Evolutionary conservation across 1,140 invertebrate species (phyloP), one percentile per base, ranked within the genome.

Genomic region (Aphaenogaster rudis): DNA sequence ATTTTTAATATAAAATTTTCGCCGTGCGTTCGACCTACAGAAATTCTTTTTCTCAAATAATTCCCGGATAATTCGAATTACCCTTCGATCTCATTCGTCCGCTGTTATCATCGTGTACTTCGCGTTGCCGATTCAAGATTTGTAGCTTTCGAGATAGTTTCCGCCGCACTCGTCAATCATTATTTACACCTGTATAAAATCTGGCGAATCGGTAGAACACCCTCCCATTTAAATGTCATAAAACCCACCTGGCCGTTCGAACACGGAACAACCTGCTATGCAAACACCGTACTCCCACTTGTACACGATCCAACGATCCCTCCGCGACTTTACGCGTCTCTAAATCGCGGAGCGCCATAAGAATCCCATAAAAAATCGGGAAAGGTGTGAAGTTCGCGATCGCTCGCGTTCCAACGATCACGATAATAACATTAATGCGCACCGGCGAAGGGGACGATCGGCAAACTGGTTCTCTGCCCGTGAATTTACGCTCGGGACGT

Each of bases 391-490:
- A 78, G 48, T 77, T 78, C 82, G 42, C 17, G 42, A 72, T 84
- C 17, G 72, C 33, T 71, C 67, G 71, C 17, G 57, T 61, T n/a
- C 6, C 71, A 39, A 85, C 36, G 82, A 78, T 63, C n/a, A 45
- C 15, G 45, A 64, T 64, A 86, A 78, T 86, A 84, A 84, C 57
- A 13, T 77, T 77, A 86, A 86, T 64, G 48, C n/a, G 45, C 45
- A 54, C 3, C 33, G 28, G 45, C 33, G 6, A 64, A 45, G 13
- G 45, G 45, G 17, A 64, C 61, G 48, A 78, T 86, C 11, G 59
- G 48, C 71, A 79, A 86, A 86, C 74, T 86, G 45, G 15, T 78
- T 86, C 33, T 28, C 15, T 33, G 33, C 7, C n/a, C 33, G 57
- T 63, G 15, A 64, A 72, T 82, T 59, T 66, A 21, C 50, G 4